Evolutionary conservation across 1,140 invertebrate species (phyloP).

Genomic region (Galleria mellonella): DNA sequence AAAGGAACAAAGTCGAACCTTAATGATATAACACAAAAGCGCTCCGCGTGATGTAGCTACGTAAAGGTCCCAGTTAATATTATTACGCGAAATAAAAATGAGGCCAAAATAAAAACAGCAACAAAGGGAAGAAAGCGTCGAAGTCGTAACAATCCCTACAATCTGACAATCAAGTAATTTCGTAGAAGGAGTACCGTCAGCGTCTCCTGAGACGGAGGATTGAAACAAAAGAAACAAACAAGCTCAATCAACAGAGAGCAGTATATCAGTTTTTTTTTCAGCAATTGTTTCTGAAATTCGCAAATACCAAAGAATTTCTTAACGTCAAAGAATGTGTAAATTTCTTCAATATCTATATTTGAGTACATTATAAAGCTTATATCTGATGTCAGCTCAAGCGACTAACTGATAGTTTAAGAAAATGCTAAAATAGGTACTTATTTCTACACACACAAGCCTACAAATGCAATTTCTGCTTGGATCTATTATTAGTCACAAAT

Average conservation of each 20-base stretch:
- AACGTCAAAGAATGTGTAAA: no score
- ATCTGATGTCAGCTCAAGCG: no score
- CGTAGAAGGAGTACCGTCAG: no score
- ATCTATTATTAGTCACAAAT: no score
- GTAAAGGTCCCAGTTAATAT: not conserved
- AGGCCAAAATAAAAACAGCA: constrained; percentile 2
- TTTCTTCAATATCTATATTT: no score
- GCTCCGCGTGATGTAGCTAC: not conserved
- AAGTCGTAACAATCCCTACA: not conserved
- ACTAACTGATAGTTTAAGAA: no score
- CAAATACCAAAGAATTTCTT: no score
- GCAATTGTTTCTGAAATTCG: no score
- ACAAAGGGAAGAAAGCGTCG: constrained; percentile 1
- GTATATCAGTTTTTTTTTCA: not conserved
- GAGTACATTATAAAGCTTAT: no score
- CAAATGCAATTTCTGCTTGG: no score
- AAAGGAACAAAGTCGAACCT: constrained; percentile 2
- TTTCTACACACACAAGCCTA: no score
- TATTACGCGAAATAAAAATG: constrained; percentile 3
- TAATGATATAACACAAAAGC: constrained; percentile 1
- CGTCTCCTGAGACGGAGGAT: not conserved
- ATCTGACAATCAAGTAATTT: constrained; percentile 4
- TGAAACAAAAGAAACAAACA: constrained; percentile 5
- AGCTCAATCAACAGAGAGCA: not conserved
- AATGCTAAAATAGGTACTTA: no score